These are phyloP conservation scores for Nemapogon koenigi DNA, from an alignment of 2,888 invertebrate species.

Conservation along the genomic window DNA sequence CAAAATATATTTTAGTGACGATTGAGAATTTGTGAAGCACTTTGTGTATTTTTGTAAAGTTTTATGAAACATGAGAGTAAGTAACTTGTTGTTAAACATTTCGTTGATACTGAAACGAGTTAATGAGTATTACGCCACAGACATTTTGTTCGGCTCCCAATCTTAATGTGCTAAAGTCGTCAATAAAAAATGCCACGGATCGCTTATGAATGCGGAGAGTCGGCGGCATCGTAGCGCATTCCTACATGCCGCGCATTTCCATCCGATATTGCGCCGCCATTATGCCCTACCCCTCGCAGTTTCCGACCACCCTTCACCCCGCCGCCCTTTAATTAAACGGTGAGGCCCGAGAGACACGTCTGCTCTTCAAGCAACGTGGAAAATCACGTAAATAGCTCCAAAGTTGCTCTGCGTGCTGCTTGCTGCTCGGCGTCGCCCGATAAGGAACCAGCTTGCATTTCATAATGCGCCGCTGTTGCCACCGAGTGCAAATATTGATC, in stretches of 20 bases:
- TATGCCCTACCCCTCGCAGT: constrained; percentile 50
- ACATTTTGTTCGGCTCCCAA: constrained; percentile 23
- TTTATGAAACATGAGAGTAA: too few species aligned
- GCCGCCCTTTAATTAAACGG: constrained; percentile 64
- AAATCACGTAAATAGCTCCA: constrained; percentile 57
- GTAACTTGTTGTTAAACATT: too few species aligned
- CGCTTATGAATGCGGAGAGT: constrained; percentile 56
- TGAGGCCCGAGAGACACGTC: constrained; percentile 60
- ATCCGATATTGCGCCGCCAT: constrained; percentile 66
- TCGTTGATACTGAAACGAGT: background rate
- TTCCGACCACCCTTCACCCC: constrained; percentile 33
- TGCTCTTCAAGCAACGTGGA: constrained; percentile 43
- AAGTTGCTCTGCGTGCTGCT: constrained; percentile 36
- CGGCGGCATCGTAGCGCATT: constrained; percentile 51
- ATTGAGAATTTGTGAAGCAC: too few species aligned
- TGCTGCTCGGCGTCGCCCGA: constrained; percentile 3
- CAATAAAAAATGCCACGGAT: constrained; percentile 65
- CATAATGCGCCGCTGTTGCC: background rate
- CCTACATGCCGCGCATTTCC: constrained; percentile 66
- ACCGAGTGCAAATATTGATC: background rate
- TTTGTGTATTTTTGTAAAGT: too few species aligned
- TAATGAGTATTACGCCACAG: background rate
- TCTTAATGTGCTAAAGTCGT: constrained; percentile 53
- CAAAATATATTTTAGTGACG: too few species aligned
- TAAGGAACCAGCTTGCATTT: constrained; percentile 10